Evolutionary conservation across 2,797 vertebrate genomes (phyloP).

Genomic region (Crax fasciolata): DNA sequence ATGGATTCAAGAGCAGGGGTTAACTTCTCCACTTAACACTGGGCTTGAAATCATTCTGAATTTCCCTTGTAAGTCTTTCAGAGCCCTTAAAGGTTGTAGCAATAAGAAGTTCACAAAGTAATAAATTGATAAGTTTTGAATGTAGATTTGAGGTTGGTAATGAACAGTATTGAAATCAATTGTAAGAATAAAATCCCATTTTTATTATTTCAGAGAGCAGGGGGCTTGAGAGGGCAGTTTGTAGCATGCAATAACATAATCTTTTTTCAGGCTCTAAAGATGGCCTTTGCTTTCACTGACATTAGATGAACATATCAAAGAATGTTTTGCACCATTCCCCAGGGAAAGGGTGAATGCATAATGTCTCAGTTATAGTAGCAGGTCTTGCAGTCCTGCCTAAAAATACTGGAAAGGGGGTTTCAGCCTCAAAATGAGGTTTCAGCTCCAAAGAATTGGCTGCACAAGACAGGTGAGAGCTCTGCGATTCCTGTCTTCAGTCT

Average conservation of each 20-base stretch:
- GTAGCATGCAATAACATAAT: background rate
- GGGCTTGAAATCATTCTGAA: background rate
- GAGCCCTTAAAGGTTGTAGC: background rate
- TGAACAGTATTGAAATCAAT: background rate
- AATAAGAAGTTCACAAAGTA: background rate
- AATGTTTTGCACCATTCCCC: background rate
- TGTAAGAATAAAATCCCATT: background rate
- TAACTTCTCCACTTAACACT: background rate
- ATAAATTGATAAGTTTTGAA: background rate
- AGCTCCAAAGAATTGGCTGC: background rate
- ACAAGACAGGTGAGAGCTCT: fast-evolving
- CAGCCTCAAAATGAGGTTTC: background rate
- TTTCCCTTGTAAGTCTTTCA: background rate
- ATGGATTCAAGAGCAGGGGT: background rate
- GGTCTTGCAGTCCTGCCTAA: background rate
- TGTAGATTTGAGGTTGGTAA: background rate
- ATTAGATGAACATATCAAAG: fast-evolving
- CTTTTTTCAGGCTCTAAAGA: background rate
- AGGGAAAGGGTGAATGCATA: background rate
- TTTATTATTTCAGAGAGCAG: background rate
- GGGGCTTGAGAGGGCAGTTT: background rate
- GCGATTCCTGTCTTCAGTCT: background rate
- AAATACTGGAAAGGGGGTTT: background rate
- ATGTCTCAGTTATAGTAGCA: background rate
- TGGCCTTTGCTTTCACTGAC: background rate